A percentile compares a stretch with the other conserved stretches of the same genome.
Evolutionary conservation across 2,797 vertebrate species (phyloP).

Genomic region (Potorous gilbertii): DNA sequence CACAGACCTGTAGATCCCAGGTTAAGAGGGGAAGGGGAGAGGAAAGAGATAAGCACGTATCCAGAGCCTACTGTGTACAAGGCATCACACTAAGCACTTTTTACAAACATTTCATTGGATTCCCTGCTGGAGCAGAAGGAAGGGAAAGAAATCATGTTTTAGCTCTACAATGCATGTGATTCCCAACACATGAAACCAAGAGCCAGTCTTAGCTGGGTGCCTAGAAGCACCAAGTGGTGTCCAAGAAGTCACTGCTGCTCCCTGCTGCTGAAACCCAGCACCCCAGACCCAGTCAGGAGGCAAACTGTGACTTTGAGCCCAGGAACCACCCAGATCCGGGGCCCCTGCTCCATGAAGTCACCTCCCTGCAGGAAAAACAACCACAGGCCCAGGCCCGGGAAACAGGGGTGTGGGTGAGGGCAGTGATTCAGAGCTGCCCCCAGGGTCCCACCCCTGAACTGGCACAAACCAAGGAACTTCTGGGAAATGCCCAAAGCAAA

Average conservation of each 20-base stretch:
- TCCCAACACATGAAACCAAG: not conserved
- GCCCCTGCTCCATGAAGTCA: not conserved
- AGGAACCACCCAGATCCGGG: not conserved
- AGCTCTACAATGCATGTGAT: not conserved
- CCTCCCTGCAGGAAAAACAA: not conserved
- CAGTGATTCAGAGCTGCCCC: not conserved
- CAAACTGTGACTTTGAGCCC: not conserved
- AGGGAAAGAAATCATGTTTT: not conserved
- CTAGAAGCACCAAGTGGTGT: not conserved
- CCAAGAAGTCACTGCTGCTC: not conserved
- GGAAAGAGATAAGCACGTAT: not conserved
- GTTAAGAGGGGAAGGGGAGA: not conserved
- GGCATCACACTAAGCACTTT: not conserved
- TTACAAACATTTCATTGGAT: not conserved
- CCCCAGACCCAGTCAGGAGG: not conserved
- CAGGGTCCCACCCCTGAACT: not conserved
- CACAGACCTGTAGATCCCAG: not conserved
- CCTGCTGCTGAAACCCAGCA: not conserved
- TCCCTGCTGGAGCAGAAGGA: not conserved
- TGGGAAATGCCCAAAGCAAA: slow-evolving; percentile 36
- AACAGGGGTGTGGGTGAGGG: not conserved
- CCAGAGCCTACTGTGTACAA: not conserved
- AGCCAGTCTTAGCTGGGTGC: not conserved
- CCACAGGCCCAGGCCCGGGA: not conserved
- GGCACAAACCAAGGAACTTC: not conserved